Evolutionary conservation across 1,140 invertebrate genomes (phyloP).

Genomic region (Elymnias hypermnestra): DNA sequence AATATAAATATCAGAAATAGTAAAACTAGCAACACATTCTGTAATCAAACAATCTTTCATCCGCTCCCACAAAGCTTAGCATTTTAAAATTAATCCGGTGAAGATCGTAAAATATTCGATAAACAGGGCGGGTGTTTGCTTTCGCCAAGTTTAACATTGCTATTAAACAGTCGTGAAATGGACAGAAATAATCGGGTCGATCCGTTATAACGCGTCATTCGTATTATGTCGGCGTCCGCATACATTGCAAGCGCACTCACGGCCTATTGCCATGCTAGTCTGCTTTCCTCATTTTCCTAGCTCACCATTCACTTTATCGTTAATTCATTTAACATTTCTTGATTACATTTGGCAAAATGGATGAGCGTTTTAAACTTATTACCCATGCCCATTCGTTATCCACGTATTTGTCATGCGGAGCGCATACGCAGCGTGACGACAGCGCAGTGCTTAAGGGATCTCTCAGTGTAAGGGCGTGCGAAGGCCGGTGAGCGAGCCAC

Average conservation of each 20-base stretch:
- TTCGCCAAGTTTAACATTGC: slow-evolving; percentile 71
- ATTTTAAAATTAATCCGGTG: slow-evolving; percentile 70
- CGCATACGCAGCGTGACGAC: slow-evolving; percentile 31
- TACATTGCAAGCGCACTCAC: slow-evolving; percentile 35
- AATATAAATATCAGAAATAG: slow-evolving; percentile 72
- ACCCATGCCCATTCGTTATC: slow-evolving; percentile 29
- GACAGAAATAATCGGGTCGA: slow-evolving; percentile 72
- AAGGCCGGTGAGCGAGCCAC: slow-evolving; percentile 14
- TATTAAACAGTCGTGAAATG: slow-evolving; percentile 74
- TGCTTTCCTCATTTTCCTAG: slow-evolving; percentile 44
- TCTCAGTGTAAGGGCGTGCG: neutral
- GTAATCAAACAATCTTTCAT: slow-evolving; percentile 67
- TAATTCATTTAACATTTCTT: slow-evolving; percentile 56
- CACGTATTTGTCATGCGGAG: slow-evolving; percentile 32
- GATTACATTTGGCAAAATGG: slow-evolving; percentile 51
- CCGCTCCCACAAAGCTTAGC: slow-evolving; percentile 59
- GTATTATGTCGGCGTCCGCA: slow-evolving; percentile 58
- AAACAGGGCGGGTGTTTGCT: slow-evolving; percentile 71
- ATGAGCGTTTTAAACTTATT: slow-evolving; percentile 46
- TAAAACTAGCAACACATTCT: slow-evolving; percentile 53
- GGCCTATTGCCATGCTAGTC: slow-evolving; percentile 57
- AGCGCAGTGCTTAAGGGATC: neutral
- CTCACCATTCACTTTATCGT: slow-evolving; percentile 49
- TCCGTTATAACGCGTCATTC: slow-evolving; percentile 69
- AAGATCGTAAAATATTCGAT: slow-evolving; percentile 73